A percentile compares a stretch with the other conserved stretches of the same genome.
phyloP scores from a whole-genome alignment of 2,113 vertebrate species.

The Smithornis capensis region DNA sequence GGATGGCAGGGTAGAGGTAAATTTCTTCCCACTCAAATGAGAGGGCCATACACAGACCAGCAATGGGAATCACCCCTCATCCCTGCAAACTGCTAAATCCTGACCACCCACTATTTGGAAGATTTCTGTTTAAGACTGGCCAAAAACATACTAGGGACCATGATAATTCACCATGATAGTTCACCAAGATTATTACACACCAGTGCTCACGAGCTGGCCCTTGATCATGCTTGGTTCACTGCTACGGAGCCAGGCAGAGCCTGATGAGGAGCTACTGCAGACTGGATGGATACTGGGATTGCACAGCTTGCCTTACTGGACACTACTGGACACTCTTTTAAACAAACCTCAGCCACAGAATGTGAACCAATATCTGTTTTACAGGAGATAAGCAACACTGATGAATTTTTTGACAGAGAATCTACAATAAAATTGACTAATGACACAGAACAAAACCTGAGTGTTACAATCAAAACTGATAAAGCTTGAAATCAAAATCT shows the following conservation, averaged over 20 bases:
- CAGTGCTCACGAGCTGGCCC: background rate
- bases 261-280: background rate
- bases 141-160: background rate
- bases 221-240: background rate
- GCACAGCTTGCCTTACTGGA: background rate
- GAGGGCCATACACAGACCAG: accelerated
- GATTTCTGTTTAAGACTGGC: background rate
- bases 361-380: background rate
- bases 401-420: background rate
- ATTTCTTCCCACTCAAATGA: background rate
- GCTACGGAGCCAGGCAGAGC: background rate
- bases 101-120: background rate
- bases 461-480: constrained; percentile 17
- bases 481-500: constrained; percentile 48
- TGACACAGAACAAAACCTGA: constrained; percentile 4
- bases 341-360: background rate
- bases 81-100: background rate
- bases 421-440: constrained; percentile 7
- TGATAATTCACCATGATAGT: background rate
- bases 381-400: background rate
- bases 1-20: background rate
- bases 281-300: background rate
- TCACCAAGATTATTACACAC: background rate
- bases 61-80: background rate
- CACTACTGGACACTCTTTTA: background rate